A percentile compares a stretch with the other conserved stretches of the same genome.
Conservation (phyloP, 2,888 invertebrate species). For the Rhodophaea formosa region DNA sequence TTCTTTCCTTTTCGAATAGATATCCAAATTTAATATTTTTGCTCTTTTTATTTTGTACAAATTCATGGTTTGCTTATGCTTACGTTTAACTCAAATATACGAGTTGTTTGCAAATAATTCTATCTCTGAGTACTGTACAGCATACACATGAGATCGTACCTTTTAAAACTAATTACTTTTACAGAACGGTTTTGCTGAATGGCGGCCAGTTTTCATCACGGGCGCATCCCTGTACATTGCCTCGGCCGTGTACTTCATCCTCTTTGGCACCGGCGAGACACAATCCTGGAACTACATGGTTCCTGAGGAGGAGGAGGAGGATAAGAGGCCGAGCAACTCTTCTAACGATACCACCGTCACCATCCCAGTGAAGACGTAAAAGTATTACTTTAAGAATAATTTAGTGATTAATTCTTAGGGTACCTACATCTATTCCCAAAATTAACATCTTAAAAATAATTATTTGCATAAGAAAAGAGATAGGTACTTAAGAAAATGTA, state of each 20-base stretch:
- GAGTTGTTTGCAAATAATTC: too few relatives aligned
- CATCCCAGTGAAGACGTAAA: constrained; percentile 62
- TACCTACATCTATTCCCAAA: background rate
- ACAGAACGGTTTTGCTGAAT: constrained; percentile 89
- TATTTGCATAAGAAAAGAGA: too few relatives aligned
- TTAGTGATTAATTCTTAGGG: background rate
- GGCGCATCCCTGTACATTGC: constrained; percentile 86
- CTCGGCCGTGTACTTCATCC: constrained; percentile 84
- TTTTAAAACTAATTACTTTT: constrained; percentile 30
- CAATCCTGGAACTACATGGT: constrained; percentile 85
- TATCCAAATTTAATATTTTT: too few relatives aligned
- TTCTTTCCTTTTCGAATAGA: too few relatives aligned
- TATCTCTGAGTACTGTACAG: too few relatives aligned
- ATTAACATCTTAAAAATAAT: background rate
- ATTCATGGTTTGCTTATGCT: too few relatives aligned
- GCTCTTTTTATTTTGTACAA: too few relatives aligned
- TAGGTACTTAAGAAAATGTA: too few relatives aligned
- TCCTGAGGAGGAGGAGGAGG: constrained; percentile 51
- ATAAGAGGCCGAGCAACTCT: constrained; percentile 51
- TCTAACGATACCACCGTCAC: constrained; percentile 60
- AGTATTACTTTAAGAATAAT: background rate
- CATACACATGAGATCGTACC: too few relatives aligned
- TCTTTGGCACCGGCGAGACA: constrained; percentile 86
- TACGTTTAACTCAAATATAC: too few relatives aligned
- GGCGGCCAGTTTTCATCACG: constrained; percentile 87